phyloP scores from a whole-genome alignment of 2,797 vertebrate species.

The Oophaga sylvatica region DNA sequence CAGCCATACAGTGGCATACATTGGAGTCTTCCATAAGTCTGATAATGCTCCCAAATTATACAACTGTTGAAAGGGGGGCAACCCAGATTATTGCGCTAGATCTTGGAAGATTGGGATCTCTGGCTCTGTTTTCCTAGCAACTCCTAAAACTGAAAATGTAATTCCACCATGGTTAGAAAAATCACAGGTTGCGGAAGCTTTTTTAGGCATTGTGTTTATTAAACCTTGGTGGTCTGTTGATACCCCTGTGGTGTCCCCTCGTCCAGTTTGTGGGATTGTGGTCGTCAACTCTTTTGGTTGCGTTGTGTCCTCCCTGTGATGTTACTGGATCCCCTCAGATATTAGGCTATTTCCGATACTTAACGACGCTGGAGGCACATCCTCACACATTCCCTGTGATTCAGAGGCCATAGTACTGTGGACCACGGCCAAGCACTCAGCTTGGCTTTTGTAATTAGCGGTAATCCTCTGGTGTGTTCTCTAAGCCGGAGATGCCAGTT shows the following conservation, averaged over 20 bases:
- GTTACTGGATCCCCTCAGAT: neutral
- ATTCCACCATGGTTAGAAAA: neutral
- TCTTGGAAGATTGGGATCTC: too few relatives aligned
- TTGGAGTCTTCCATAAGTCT: too few relatives aligned
- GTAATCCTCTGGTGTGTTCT: constrained; percentile 25
- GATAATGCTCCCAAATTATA: too few relatives aligned
- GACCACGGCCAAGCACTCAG: neutral
- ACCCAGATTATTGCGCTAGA: too few relatives aligned
- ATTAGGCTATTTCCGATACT: neutral
- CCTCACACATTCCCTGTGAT: neutral
- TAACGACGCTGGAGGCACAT: too few relatives aligned
- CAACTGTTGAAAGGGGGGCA: too few relatives aligned
- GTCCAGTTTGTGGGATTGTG: neutral
- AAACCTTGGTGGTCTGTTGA: neutral
- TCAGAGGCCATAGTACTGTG: neutral
- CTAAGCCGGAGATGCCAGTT: constrained; percentile 8
- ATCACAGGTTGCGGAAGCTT: neutral
- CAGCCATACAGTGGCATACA: too few relatives aligned
- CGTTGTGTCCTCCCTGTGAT: neutral
- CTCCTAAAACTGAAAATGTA: neutral
- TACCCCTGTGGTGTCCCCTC: too few relatives aligned
- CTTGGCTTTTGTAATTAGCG: constrained; percentile 26
- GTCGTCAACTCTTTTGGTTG: neutral
- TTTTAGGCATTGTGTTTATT: neutral
- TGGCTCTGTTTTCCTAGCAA: too few relatives aligned